Percentiles rank a stretch among this genome's conserved stretches.
These are phyloP conservation scores for Drosophila kuntzei DNA, from an alignment of 2,888 invertebrate species.

Conservation along the genomic window DNA sequence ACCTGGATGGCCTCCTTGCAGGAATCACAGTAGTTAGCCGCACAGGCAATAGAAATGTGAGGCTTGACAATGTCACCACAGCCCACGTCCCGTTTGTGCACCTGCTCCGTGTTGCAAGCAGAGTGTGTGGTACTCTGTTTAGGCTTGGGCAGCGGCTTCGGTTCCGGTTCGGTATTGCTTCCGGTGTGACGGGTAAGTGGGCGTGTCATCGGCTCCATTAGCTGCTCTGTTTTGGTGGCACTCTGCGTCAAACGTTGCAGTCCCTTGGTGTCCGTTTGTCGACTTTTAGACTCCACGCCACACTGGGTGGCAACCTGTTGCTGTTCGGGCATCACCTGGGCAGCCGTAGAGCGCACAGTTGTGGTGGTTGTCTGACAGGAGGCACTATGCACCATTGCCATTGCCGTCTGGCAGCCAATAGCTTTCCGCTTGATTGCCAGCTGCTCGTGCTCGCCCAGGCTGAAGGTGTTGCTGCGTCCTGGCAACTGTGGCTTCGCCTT, in stretches of 20 bases:
- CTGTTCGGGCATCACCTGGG: slow-evolving; percentile 70
- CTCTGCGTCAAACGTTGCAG: slow-evolving; percentile 75
- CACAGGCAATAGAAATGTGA: slow-evolving; percentile 86
- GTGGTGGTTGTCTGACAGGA: slow-evolving; percentile 78
- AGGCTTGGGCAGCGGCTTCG: slow-evolving; percentile 27
- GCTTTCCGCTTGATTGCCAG: slow-evolving; percentile 84
- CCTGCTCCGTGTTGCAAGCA: slow-evolving; percentile 83
- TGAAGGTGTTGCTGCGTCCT: slow-evolving; percentile 88
- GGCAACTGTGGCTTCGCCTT: slow-evolving; percentile 48
- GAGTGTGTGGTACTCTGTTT: slow-evolving; percentile 68
- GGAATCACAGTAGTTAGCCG: slow-evolving; percentile 88
- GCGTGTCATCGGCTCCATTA: slow-evolving; percentile 57
- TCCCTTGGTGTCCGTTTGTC: slow-evolving; percentile 85
- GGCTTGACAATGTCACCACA: slow-evolving; percentile 86
- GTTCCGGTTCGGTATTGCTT: slow-evolving; percentile 71
- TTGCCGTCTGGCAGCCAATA: slow-evolving; percentile 79
- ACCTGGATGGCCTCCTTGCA: slow-evolving; percentile 87
- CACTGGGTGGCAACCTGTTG: slow-evolving; percentile 77
- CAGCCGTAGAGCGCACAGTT: slow-evolving; percentile 68
- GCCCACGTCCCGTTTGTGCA: slow-evolving; percentile 86
- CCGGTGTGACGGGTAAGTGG: slow-evolving; percentile 62
- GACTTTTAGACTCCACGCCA: slow-evolving; percentile 61
- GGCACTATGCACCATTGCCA: slow-evolving; percentile 61
- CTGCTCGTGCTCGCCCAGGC: slow-evolving; percentile 87
- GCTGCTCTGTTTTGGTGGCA: slow-evolving; percentile 75